Base-by-base conservation (phyloP, 2,888 invertebrate species). In the Ditula angustiorana region DNA sequence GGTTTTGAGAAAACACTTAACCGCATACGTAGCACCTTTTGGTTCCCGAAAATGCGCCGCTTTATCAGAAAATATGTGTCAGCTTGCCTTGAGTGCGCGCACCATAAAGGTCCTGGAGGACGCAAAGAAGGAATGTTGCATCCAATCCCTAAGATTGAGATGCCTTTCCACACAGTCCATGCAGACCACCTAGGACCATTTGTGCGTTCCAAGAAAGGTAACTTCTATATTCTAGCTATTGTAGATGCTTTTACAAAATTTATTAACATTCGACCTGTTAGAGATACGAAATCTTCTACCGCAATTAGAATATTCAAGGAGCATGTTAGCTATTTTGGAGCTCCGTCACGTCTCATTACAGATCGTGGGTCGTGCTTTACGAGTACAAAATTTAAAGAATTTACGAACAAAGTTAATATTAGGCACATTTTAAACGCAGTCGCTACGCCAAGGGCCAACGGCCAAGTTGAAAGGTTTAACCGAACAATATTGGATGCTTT, bases 41-140 rank as follows among this genome's bases (percentile, higher is more conserved):
- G 75, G 75, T 77, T 77, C 55, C 61, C 70, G 0, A 69, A 67
- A 35, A 73, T 77, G 71, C 37, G 71, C 4, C 26, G 59, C 0
- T 74, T 74, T 35, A 50, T 64, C 8, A 72, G 69, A 47, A 74
- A 73, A 41, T 73, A 74, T 23, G 69, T 73, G 0, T 13, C 47
- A 0, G 61, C 73, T 0, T 74, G 73, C 35, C 53, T 74, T 0
- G 69, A 72, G 28, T 74, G 72, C 57, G 67, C 69, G 0, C 69
- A 71, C 46, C 69, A 72, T 52, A 73, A 72, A 41, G 41, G 41
- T 19, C 69, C 67, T 3, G 69, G 67, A 5, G 75, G 73, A 0
- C 67, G 58, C n/a, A 58, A 47, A 0, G 63, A 67, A 24, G 73
- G 74, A 1, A 30, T 55, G 5, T 28, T 77, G 3, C 71, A 76